These are phyloP conservation scores for Cotesia glomerata DNA, from an alignment of 1,140 invertebrate species.

Conservation along the genomic window DNA sequence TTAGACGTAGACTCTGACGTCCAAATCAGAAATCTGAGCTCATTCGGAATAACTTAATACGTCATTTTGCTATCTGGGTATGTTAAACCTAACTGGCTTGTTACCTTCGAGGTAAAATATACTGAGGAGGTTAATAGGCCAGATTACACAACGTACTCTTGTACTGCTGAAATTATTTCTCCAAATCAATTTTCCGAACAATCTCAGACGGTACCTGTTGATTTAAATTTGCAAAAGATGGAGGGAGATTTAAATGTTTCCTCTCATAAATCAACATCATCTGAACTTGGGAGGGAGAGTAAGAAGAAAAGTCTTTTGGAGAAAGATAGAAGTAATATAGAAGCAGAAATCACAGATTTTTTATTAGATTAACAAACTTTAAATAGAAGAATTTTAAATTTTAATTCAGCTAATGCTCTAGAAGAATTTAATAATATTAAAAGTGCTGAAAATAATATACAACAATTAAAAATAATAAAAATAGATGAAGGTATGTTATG, in stretches of 20 bases:
- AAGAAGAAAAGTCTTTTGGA: background rate
- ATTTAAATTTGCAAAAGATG: constrained; percentile 11
- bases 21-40: too few species aligned
- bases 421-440: constrained; percentile 23
- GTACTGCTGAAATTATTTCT: constrained; percentile 19
- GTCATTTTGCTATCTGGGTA: too few species aligned
- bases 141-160: constrained; percentile 23
- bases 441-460: background rate
- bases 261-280: constrained; percentile 3
- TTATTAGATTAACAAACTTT: constrained; percentile 7
- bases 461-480: constrained; percentile 1
- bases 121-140: background rate
- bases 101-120: constrained; percentile 10
- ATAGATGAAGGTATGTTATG: background rate
- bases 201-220: constrained; percentile 22
- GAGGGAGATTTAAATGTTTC: constrained; percentile 10
- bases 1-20: too few species aligned
- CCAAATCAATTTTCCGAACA: constrained; percentile 20
- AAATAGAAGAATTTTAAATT: constrained; percentile 23
- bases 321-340: background rate
- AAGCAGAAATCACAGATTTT: constrained; percentile 11
- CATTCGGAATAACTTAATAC: too few species aligned
- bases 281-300: constrained; percentile 28
- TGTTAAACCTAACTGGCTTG: constrained; percentile 29
- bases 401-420: constrained; percentile 19